Base-by-base conservation (phyloP, 2,113 vertebrate species). In the Crotalus helleri region DNA sequence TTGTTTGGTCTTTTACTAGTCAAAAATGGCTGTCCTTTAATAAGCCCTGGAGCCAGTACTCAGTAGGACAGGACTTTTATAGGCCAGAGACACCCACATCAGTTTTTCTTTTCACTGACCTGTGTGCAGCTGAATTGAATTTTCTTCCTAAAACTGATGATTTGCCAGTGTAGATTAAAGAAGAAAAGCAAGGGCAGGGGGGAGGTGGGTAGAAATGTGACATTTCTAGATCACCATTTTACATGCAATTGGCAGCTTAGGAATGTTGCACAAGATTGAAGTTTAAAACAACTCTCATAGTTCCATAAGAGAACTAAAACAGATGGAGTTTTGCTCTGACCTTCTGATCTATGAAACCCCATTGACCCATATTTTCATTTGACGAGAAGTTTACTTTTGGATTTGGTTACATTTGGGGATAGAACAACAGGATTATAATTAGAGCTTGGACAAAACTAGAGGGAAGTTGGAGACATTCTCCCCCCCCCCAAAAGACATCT, bases 1-100 rank as follows among this genome's bases (percentile, higher is more conserved):
- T 97, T 98, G 97, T 98, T 98, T 98, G 97, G 97, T 97, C 97
- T 98, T 96, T 96, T 95, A 95, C 95, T 93, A 90, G 95, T 96
- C 91, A 95, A 87, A 97, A 96, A 95, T 92, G 95, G 95, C 95
- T 95, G 95, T 96, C 93, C 92, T 96, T 97, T 98, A 97, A 98
- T 96, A 96, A 97, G 92, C 94, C 97, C 95, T 10, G 97, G 97
- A 97, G 97, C 97, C 97, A 97, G 96, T 92, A 96, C 97, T 9
- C 93, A 97, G 96, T 97, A 95, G 95, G 94, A 95, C 92, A 88
- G 93, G 92, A 54, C 94, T 95, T 96, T 97, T 95, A 94, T 44
- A 88, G 96, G 97, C 95, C 93, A 89, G 90, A 86, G 97, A 96
- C 95, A 91, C 88, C 92, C 87, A 95, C 33, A 1, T 3, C 5